Evolutionary conservation across 2,113 vertebrate genomes (phyloP).

Genomic region (Plecotus auritus): DNA sequence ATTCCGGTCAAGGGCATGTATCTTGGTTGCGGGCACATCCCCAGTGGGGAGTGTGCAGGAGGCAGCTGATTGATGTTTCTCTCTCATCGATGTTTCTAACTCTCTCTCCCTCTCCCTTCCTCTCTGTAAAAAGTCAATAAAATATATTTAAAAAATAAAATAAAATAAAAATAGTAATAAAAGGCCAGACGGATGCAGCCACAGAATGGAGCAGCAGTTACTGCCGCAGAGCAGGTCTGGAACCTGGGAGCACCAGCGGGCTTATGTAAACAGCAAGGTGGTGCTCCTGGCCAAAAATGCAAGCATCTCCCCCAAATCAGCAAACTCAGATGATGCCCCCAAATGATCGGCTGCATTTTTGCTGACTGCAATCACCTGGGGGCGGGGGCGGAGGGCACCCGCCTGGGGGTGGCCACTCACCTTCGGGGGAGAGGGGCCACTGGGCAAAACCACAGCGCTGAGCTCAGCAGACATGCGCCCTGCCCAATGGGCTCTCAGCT

Average conservation of each 20-base stretch:
- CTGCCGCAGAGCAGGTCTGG: not conserved
- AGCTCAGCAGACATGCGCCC: not conserved
- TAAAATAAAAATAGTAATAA: too few species aligned
- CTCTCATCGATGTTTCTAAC: too few species aligned
- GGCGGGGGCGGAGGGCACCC: rapidly evolving
- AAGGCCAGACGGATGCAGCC: too few species aligned
- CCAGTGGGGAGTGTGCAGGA: too few species aligned
- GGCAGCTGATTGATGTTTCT: too few species aligned
- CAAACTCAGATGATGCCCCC: not conserved
- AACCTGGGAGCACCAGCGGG: not conserved
- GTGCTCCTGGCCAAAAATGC: not conserved
- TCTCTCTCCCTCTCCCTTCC: too few species aligned
- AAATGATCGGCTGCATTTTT: not conserved
- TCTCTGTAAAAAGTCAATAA: too few species aligned
- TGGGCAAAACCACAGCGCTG: not conserved
- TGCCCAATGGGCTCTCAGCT: rapidly evolving
- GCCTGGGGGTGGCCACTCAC: rapidly evolving
- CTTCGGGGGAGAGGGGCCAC: rapidly evolving
- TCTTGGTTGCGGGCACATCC: too few species aligned
- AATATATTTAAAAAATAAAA: too few species aligned
- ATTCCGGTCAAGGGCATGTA: too few species aligned
- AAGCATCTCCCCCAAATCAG: not conserved
- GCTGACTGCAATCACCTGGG: not conserved
- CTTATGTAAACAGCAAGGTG: too few species aligned
- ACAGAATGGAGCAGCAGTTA: not conserved